A percentile compares a stretch with the other conserved stretches of the same genome.
phyloP scores from a whole-genome alignment of 2,888 invertebrate genomes.

The Dendrolimus pini region DNA sequence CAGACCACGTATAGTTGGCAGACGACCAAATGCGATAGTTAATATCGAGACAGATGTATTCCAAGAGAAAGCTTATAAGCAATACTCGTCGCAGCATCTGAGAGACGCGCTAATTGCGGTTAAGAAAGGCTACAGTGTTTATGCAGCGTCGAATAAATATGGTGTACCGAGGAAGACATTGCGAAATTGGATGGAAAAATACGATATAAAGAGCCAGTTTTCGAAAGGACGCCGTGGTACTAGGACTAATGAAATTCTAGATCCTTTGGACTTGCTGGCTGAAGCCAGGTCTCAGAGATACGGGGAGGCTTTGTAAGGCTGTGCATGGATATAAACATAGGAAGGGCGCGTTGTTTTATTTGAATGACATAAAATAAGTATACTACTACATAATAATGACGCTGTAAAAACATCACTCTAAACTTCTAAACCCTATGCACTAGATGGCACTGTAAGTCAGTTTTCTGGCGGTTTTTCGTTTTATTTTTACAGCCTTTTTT shows the following conservation, averaged over 20 bases:
- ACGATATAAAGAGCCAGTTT: constrained; percentile 73
- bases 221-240: constrained; percentile 65
- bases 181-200: constrained; percentile 77
- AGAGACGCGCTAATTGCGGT: constrained; percentile 69
- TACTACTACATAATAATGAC: too few relatives aligned
- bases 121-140: constrained; percentile 72
- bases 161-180: constrained; percentile 75
- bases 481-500: too few relatives aligned
- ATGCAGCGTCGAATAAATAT: constrained; percentile 74
- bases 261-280: constrained; percentile 56
- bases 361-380: too few relatives aligned
- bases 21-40: constrained; percentile 61
- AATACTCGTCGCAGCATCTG: constrained; percentile 69
- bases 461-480: too few relatives aligned
- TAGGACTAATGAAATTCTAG: constrained; percentile 47
- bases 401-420: too few relatives aligned
- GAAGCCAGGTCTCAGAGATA: constrained; percentile 48
- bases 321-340: not conserved
- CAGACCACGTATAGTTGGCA: constrained; percentile 56
- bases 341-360: not conserved
- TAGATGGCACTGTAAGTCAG: too few relatives aligned
- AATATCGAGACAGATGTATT: constrained; percentile 69
- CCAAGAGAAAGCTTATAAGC: constrained; percentile 70
- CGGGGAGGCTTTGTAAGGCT: constrained; percentile 26
- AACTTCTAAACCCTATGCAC: too few relatives aligned